Conservation (phyloP, 2,797 vertebrate genomes). For the Pogoniulus pusillus region DNA sequence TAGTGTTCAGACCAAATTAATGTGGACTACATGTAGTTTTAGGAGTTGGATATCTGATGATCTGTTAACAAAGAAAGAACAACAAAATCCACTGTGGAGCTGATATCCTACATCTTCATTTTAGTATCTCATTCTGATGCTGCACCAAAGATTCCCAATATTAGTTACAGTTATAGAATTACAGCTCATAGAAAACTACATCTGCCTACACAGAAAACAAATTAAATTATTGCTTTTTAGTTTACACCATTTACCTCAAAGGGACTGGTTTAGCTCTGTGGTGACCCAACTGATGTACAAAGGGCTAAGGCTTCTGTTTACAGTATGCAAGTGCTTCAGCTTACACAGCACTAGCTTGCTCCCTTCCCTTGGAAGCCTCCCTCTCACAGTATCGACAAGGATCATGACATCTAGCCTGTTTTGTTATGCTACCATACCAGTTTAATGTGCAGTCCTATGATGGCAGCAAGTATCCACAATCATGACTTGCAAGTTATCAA, state of each 20-base stretch:
- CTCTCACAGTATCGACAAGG: neutral
- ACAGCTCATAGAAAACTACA: neutral
- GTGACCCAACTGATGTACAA: neutral
- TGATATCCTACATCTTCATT: neutral
- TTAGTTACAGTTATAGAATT: neutral
- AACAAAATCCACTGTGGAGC: neutral
- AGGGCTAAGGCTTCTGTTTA: neutral
- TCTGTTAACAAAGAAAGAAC: neutral
- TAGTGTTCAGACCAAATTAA: neutral
- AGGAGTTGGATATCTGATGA: neutral
- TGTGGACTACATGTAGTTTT: rapidly evolving
- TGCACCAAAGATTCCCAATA: neutral
- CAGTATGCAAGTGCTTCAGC: neutral
- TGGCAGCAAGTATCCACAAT: neutral
- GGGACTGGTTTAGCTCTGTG: neutral
- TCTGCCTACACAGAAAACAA: neutral
- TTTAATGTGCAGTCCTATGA: neutral
- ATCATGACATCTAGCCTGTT: neutral
- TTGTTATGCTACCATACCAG: neutral
- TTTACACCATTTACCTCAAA: neutral
- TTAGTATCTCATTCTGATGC: neutral
- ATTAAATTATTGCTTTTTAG: neutral
- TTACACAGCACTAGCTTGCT: neutral
- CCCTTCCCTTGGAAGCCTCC: neutral
- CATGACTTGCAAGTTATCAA: neutral